Evolutionary conservation across 2,113 vertebrate genomes (phyloP), one percentile per base, ranked within the genome.

Genomic region (Seriola aureovittata): DNA sequence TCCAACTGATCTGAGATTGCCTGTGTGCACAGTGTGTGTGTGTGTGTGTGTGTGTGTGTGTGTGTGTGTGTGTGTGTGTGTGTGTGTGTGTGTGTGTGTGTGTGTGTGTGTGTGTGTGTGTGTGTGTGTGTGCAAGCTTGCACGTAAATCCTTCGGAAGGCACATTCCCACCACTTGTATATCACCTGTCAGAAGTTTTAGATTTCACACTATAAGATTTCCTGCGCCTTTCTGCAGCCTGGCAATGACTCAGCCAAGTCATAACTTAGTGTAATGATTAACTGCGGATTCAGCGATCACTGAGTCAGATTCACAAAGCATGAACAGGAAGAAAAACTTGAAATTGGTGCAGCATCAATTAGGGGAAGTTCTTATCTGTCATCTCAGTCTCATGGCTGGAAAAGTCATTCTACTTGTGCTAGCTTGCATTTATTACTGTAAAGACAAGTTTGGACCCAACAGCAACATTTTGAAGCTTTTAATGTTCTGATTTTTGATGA

Each of bases 121-220:
- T 42, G 13, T 67, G 7, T 66, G 44, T 58, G 55, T 69, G 32
- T 68, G 70, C 62, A 55, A 64, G 55, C 44, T 48, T 73, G 67
- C 70, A 88, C 9, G 29, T 78, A 72, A 84, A 81, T 70, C 42
- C 62, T 4, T 6, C 62, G 54, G 32, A 38, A 13, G 76, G 34
- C 58, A 71, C 48, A 60, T 77, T 85, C 58, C 48, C 23, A 17
- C 65, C 12, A 25, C 67, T 74, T 74, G 70, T 79, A 54, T 78
- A 74, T 79, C 71, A 59, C 40, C 71, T 71, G 52, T 70, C 71
- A 75, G 60, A 76, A 59, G 76, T 72, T 71, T 88, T 70, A 85
- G 52, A 84, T 86, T 85, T 78, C 75, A 25, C 29, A 42, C 63
- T 64, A 25, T 29, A 68, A 71, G n/a, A 79, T 79, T 62, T 67